Base-by-base conservation (phyloP, 2,113 vertebrate species). In the Choloepus hoffmanni region DNA sequence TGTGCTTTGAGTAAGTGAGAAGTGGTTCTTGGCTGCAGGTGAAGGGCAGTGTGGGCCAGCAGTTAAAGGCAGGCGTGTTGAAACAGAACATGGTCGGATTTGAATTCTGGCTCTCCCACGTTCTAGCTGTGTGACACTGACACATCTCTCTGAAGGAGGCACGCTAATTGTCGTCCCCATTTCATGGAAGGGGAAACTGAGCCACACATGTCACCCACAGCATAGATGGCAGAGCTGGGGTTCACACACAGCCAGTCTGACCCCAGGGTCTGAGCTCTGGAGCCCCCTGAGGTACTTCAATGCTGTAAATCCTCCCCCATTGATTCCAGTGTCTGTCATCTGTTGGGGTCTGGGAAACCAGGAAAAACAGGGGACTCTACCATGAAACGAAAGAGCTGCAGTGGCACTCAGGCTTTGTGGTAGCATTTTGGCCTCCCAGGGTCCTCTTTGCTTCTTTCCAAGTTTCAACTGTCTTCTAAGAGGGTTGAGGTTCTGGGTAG, bases 401-500 rank as follows among this genome's bases (percentile, higher is more conserved):
- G 7, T 33, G 30, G 6, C 43, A 43, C n/a, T 77, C 23, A 33
- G 40, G 40, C 8, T 73, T 60, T 58, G 62, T 68, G 40, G 67
- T 15, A 26, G 55, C 14, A 7, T 55, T 85, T 72, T 73, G 83
- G 45, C 60, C 28, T 77, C 48, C 68, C 4, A 3, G 5, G 43
- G 16, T 43, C 28, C 50, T 50, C 70, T 86, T 73, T 36, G 5
- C 40, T 40, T 58, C 26, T 77, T 85, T 73, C n/a, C n/a, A 78
- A 58, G 15, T 24, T 70, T 10, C 53, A 40, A 12, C 18, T 63
- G 23, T 83, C 28, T 85, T 89, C 53, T 40, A 63, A 73, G 53
- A 67, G 8, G 86, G 74, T 21, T 68, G 68, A 86, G 76, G n/a
- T 72, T 89, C 88, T 92, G 30, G 10, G 40, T 24, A 90, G n/a